Evolutionary conservation across 2,797 vertebrate genomes (phyloP).

Genomic region (Poeciliopsis infans): DNA sequence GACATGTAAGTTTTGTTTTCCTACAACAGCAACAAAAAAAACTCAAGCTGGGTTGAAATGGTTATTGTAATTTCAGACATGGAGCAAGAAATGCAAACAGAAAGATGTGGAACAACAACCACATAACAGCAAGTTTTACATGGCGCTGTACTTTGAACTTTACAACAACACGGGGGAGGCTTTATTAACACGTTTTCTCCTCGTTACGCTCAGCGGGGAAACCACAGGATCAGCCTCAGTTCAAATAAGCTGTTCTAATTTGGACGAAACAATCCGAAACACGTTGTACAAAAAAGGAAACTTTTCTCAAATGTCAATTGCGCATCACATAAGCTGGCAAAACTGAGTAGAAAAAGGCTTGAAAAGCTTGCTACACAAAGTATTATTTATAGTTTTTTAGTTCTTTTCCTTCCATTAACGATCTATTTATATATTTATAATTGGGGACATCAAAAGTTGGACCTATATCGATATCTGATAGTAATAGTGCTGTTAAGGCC

Average conservation of each 20-base stretch:
- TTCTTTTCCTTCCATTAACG: background rate
- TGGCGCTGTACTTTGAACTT: background rate
- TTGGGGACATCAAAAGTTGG: no score
- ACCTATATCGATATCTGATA: no score
- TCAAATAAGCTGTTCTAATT: background rate
- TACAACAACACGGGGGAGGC: background rate
- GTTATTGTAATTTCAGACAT: background rate
- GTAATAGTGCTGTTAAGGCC: no score
- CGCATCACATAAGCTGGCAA: background rate
- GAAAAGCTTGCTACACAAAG: background rate
- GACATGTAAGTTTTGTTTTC: background rate
- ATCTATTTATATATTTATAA: background rate
- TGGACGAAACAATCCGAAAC: background rate
- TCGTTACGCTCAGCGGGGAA: background rate
- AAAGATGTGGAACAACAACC: background rate
- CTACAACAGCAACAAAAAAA: background rate
- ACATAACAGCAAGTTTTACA: background rate
- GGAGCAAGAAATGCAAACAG: background rate
- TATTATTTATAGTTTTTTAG: background rate
- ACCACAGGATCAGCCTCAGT: background rate
- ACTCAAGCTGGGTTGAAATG: background rate
- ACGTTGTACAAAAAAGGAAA: background rate
- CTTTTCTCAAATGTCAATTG: background rate
- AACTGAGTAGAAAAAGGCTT: background rate
- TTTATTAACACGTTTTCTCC: background rate